Evolutionary conservation across 2,888 invertebrate species (phyloP).

Genomic region (Digitonthophagus gazella): DNA sequence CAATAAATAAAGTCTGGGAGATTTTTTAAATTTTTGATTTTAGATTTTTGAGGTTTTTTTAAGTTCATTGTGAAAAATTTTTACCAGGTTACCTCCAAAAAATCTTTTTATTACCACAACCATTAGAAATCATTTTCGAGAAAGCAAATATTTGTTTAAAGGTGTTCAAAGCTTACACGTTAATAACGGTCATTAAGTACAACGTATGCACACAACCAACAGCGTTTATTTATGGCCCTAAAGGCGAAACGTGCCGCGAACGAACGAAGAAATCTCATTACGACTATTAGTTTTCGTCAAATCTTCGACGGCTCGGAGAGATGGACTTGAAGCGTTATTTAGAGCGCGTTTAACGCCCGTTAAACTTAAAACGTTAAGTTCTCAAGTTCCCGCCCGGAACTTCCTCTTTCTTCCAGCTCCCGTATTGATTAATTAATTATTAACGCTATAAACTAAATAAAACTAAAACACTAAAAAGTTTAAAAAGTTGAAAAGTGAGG

Average conservation of each 20-base stretch:
- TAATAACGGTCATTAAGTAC: not conserved
- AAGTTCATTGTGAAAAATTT: too few species aligned
- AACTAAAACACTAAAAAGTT: too few species aligned
- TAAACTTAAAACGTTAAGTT: not conserved
- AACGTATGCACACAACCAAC: too few species aligned
- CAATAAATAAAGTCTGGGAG: too few species aligned
- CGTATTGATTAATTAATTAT: slow-evolving; percentile 2
- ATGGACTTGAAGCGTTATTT: not conserved
- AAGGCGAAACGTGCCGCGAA: not conserved
- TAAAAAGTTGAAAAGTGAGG: too few species aligned
- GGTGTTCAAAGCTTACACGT: not conserved
- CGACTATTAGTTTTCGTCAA: not conserved
- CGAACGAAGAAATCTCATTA: not conserved
- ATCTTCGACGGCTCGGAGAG: not conserved
- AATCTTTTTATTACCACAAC: not conserved
- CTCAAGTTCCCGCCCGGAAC: not conserved
- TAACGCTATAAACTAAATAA: too few species aligned
- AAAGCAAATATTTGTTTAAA: not conserved
- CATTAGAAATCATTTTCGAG: not conserved
- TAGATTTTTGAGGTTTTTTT: too few species aligned
- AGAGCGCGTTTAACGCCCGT: not conserved
- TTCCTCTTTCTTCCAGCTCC: not conserved
- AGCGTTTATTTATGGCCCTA: too few species aligned
- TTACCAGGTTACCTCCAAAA: too few species aligned
- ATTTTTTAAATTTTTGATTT: too few species aligned